phyloP scores from a whole-genome alignment of 2,888 invertebrate genomes.

The Lathronympha strigana region DNA sequence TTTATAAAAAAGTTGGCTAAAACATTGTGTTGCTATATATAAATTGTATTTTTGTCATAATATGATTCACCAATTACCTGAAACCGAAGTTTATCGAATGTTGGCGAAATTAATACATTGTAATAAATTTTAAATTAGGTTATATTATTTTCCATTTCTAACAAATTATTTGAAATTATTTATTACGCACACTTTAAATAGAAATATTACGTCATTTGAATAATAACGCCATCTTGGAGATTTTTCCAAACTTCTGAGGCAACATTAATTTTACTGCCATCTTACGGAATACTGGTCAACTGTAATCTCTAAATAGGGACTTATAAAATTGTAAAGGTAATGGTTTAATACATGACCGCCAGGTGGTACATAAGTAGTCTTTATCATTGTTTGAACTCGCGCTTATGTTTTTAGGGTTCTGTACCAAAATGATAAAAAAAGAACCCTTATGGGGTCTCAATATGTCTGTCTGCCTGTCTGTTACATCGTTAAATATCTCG shows the following conservation, averaged over 20 bases:
- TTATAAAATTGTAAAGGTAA: background rate
- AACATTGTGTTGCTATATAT: background rate
- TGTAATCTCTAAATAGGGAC: background rate
- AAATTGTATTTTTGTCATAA: background rate
- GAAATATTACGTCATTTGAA: no score
- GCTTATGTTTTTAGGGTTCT: no score
- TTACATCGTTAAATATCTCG: no score
- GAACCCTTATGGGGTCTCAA: no score
- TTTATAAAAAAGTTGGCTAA: background rate
- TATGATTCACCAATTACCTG: background rate
- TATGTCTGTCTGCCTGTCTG: no score
- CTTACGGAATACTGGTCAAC: conserved; percentile 1
- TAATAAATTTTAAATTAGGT: background rate
- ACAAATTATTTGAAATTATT: no score
- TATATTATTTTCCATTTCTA: background rate
- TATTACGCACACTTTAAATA: no score
- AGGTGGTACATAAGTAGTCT: no score
- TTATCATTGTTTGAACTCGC: no score
- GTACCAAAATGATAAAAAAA: no score
- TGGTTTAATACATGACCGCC: background rate
- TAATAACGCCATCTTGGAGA: conserved; percentile 16
- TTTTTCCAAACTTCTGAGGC: background rate
- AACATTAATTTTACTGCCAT: conserved; percentile 7
- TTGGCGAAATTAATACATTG: background rate
- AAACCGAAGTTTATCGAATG: background rate